Evolutionary conservation across 2,113 vertebrate genomes (phyloP).

Genomic region (Zosterops hypoxanthus): DNA sequence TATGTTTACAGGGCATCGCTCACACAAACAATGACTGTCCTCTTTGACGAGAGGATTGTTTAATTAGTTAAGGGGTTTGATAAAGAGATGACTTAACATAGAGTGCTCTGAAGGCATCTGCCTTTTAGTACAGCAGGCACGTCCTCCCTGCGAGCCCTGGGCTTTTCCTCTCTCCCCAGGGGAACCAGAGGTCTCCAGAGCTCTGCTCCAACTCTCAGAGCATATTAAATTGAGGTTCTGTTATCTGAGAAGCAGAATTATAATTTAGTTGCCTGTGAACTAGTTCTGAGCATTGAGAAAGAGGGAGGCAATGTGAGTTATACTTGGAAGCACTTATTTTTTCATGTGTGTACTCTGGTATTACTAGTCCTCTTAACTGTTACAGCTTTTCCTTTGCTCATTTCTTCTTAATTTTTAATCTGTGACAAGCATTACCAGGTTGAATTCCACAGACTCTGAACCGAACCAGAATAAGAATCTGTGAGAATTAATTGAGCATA

Average conservation of each 20-base stretch:
- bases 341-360: background rate
- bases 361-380: background rate
- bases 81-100: constrained; percentile 53
- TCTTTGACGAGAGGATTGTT: constrained; percentile 52
- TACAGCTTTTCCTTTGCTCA: background rate
- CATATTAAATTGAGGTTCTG: background rate
- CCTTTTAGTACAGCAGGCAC: constrained; percentile 5
- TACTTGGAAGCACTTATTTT: background rate
- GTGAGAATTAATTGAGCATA: background rate
- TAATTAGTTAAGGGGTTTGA: constrained; percentile 61
- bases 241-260: background rate
- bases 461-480: background rate
- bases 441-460: background rate
- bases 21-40: constrained; percentile 34
- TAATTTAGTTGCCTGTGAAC: background rate
- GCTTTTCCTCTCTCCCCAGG: background rate
- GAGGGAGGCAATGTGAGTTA: background rate
- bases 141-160: background rate
- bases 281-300: background rate
- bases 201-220: background rate
- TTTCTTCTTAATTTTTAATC: background rate
- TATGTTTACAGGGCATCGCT: constrained; percentile 53
- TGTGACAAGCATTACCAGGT: background rate
- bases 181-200: background rate
- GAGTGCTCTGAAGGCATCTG: constrained; percentile 62